Evolutionary conservation across 1,140 invertebrate genomes (phyloP), one percentile per base, ranked within the genome.

Genomic region (Euwallacea fornicatus): DNA sequence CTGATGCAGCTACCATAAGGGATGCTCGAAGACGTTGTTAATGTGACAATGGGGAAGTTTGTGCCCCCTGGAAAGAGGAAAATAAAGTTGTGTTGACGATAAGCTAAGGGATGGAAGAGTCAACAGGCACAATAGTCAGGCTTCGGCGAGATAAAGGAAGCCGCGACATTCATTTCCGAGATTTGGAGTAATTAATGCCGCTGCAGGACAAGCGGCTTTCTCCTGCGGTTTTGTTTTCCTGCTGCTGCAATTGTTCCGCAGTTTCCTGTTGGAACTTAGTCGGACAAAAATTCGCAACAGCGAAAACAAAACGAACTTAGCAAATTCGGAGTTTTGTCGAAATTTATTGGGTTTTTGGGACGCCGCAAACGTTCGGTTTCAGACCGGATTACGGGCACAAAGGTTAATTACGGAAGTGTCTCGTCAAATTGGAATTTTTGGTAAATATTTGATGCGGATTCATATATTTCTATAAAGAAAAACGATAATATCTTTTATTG

Each of bases 81-180:
- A 15, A 15, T 58, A 13, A 16, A 58, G 13, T 33, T 9, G 58
- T 9, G 54, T 8, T 16, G 54, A 56, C 54, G 54, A 56, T 56
- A 56, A n/a, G 54, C 16, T 15, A 56, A 10, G n/a, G 46, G 46
- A 47, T 47, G 61, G 33, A 42, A 68, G 68, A 66, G 21, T 60
- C 74, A 64, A 65, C 63, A 71, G 70, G 70, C 74, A 71, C 71
- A 73, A 73, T 74, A 71, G 73, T 10, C 13, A 62, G 54, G 65
- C 66, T 59, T 66, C 63, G 15, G 42, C 8, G 54, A 61, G 76
- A 78, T 77, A 77, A 79, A 78, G 77, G 74, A 78, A 78, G 77
- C 77, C 77, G 72, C 78, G 76, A 78, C 78, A 77, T 79, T 75
- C 75, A 79, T 79, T 79, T 79, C 75, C 77, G 75, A 76, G 76